Evolutionary conservation across 1,140 invertebrate genomes (phyloP), one percentile per base, ranked within the genome.

Genomic region (Drosophila athabasca): DNA sequence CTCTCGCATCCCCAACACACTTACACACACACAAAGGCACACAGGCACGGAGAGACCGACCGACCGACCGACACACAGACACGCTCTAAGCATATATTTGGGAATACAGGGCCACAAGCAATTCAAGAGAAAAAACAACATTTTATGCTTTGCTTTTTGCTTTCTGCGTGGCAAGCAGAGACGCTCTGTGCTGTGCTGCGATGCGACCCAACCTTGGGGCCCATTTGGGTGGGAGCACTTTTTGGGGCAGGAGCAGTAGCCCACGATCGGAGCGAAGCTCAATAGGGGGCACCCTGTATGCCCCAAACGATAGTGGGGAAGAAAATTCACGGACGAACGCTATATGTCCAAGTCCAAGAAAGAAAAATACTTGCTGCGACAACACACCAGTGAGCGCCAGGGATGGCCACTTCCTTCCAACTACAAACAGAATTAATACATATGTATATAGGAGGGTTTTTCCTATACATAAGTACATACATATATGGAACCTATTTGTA

Each of bases 351-450:
- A 87, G 82, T 85, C 82, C 82, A 87, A 85, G 82, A 88, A 85
- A 82, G 82, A 85, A 84, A 85, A 85, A 85, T 85, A 88, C 82
- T 85, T 87, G 82, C 82, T 78, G 82, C 82, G 83, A 87, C 82
- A 85, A 85, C 82, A 68, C 64, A 67, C 62, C 76, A 54, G 67
- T 85, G 59, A 66, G 60, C 45, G 35, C 59, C 69, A 73, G 69
- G 69, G 71, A 22, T 73, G 46, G 62, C 69, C 69, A 26, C 52
- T 52, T 24, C 26, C 44, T 52, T 54, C 51, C 13, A 74, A 58
- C 46, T 65, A 13, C 45, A 45, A 70, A 31, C 48, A 48, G 19
- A 0, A 9, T 9, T 8, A 8, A 31, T 3, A 9, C 5, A 5
- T 26, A 9, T 0, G 31, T 19, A 19, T 19, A 1, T 19, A 1